A percentile compares a stretch with the other conserved stretches of the same genome.
These are phyloP conservation scores for Paralichthys olivaceus DNA, from an alignment of 2,113 vertebrate genomes.

Conservation along the genomic window DNA sequence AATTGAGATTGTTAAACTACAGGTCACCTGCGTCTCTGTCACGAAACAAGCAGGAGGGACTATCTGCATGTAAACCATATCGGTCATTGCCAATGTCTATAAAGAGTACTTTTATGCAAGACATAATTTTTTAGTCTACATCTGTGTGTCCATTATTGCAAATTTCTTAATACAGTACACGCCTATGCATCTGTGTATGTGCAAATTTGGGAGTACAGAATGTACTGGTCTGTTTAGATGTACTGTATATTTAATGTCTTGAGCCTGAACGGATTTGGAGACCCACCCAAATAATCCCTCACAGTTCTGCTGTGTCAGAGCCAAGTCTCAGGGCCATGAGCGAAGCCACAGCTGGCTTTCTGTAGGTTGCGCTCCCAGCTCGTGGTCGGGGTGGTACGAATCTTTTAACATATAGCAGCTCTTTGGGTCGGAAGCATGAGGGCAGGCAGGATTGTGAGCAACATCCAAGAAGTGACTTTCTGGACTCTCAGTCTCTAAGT, in stretches of 20 bases:
- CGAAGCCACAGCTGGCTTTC: constrained; percentile 74
- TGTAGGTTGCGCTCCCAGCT: constrained; percentile 54
- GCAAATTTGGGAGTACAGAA: constrained; percentile 40
- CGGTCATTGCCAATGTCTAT: neutral
- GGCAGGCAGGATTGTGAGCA: constrained; percentile 12
- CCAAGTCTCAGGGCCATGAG: constrained; percentile 70
- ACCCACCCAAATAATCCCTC: constrained; percentile 58
- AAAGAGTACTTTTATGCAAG: neutral
- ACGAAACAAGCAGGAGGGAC: neutral
- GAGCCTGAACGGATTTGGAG: constrained; percentile 38
- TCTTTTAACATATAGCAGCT: constrained; percentile 53
- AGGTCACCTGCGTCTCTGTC: neutral
- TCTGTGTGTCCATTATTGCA: constrained; percentile 6
- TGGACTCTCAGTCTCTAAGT: constrained; percentile 31
- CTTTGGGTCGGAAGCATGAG: constrained; percentile 12
- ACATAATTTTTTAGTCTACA: neutral
- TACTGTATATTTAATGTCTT: constrained; percentile 46
- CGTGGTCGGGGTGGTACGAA: constrained; percentile 51
- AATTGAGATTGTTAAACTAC: neutral
- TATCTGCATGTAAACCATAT: neutral
- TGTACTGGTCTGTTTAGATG: constrained; percentile 31
- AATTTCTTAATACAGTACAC: neutral
- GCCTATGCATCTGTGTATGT: constrained; percentile 10
- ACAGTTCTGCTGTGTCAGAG: constrained; percentile 49
- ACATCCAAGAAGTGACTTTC: constrained; percentile 26